Evolutionary conservation across 2,797 vertebrate species (phyloP), one percentile per base, ranked within the genome.

Genomic region (Chlorospingus semifuscus): DNA sequence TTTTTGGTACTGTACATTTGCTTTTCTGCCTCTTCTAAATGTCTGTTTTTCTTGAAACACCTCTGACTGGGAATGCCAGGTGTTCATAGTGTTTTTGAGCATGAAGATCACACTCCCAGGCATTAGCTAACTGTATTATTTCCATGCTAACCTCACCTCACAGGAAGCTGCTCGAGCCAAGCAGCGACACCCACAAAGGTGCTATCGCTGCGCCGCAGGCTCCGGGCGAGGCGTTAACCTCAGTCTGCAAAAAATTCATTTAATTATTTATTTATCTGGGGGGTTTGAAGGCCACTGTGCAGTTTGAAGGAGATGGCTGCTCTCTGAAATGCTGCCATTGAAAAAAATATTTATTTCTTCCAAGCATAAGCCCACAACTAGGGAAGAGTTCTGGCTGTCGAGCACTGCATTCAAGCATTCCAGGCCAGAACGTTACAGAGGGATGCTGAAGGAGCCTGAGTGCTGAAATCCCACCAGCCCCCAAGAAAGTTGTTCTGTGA

Each of bases 101-200:
- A 6, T 20, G 49, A 90, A 86, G 64, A 65, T 83, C 27, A 47
- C 14, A 16, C 26, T 78, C 30, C 8, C 23, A 77, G 75, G 68
- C 44, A 70, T 8, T 34, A 70, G 21, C 52, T 24, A 17, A n/a
- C 44, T 9, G 2, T 20, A 34, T 14, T 24, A 50, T 61, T 86
- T 59, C 90, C 77, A 42, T 9, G 30, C 15, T 55, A 70, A 46
- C 55, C 78, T 87, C 79, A 60, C 53, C 79, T 68, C 70, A 87
- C 77, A 94, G 85, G 89, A 94, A 90, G 76, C 79, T 72, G 60
- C 46, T 26, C 32, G 55, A 79, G 80, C 65, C 87, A 42, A 59
- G 63, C 65, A 50, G 75, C 1, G 0, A 72, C 85, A 90, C 83
- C 87, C 66, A 36, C 53, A 56, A 50, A 90, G 74, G 83, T 12